Evolutionary conservation across 2,888 invertebrate species (phyloP), one percentile per base, ranked within the genome.

Genomic region (Vesta saturnalis): DNA sequence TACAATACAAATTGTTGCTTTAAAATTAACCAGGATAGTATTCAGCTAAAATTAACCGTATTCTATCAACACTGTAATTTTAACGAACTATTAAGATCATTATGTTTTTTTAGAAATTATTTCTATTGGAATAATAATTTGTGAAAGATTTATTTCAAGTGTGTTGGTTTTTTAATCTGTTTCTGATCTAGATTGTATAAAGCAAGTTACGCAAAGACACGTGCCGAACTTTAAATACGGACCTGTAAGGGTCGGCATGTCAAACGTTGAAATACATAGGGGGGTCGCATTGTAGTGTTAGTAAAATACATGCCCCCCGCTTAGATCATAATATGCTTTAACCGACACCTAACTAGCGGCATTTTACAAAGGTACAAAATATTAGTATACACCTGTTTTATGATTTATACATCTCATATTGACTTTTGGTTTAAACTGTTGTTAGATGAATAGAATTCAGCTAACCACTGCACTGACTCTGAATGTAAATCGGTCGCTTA

Each of bases 301-400:
- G 76, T 80, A 82, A 82, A 81, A 78, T 81, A 81, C 82, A 82
- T 80, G 78, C 82, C 83, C 81, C 83, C 82, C 75, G 82, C 82
- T 78, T 79, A 72, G 80, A 78, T 77, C 79, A 79, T 82, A 83
- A 83, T 82, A 82, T 78, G 81, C 79, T 81, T 79, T 81, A 81
- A 81, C 82, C 79, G 81, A 82, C 81, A 81, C 81, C 80, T 81
- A 80, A 82, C 79, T 78, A 80, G 79, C 81, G 82, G 80, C 79
- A 78, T 76, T 76, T 76, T 74, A 78, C 80, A 81, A 81, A 82
- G 79, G 78, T 77, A 79, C 78, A 80, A 81, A 81, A 81, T 81
- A 80, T 78, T 78, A 76, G 77, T 78, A 77, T 78, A 78, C 75
- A 77, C 77, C 76, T 77, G 77, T 80, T 76, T 69, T 65, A 70